Conservation (phyloP, 1,140 invertebrate species). For the Hesperophylax magnus region DNA sequence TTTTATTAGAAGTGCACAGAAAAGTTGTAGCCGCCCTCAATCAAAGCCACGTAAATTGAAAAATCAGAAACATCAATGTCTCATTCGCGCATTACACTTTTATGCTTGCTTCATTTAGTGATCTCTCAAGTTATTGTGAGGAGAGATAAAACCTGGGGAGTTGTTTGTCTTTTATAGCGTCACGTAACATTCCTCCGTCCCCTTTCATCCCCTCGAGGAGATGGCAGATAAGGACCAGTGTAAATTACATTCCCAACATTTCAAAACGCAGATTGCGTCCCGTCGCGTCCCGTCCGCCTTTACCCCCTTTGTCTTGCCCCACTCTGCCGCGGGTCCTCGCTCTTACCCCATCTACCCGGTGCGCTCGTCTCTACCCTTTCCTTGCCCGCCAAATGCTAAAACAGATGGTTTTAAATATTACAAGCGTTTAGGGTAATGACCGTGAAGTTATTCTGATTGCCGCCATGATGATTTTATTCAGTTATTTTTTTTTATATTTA, state of each 20-base stretch:
- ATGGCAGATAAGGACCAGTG: slow-evolving; percentile 54
- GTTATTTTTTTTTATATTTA: slow-evolving; percentile 38
- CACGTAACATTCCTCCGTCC: slow-evolving; percentile 37
- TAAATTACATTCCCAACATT: slow-evolving; percentile 58
- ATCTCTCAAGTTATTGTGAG: slow-evolving; percentile 34
- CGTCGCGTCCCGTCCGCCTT: slow-evolving; percentile 6
- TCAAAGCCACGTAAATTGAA: slow-evolving; percentile 10
- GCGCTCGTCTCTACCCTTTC: too few species aligned
- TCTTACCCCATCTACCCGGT: not conserved
- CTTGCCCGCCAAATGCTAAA: slow-evolving; percentile 6
- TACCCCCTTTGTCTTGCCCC: slow-evolving; percentile 9
- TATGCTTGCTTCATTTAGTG: slow-evolving; percentile 32
- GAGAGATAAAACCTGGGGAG: slow-evolving; percentile 23
- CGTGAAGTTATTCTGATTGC: slow-evolving; percentile 50
- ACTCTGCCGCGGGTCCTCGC: too few species aligned
- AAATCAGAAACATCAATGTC: slow-evolving; percentile 15
- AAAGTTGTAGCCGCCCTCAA: too few species aligned
- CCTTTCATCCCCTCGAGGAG: not conserved
- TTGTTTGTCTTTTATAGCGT: slow-evolving; percentile 39
- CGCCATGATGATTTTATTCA: not conserved
- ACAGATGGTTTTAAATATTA: slow-evolving; percentile 54
- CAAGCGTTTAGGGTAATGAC: slow-evolving; percentile 51
- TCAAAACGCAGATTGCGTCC: slow-evolving; percentile 57
- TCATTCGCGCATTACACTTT: slow-evolving; percentile 15
- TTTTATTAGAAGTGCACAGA: too few species aligned